Conservation (phyloP, 2,113 vertebrate genomes). For the Notiomystis cincta region DNA sequence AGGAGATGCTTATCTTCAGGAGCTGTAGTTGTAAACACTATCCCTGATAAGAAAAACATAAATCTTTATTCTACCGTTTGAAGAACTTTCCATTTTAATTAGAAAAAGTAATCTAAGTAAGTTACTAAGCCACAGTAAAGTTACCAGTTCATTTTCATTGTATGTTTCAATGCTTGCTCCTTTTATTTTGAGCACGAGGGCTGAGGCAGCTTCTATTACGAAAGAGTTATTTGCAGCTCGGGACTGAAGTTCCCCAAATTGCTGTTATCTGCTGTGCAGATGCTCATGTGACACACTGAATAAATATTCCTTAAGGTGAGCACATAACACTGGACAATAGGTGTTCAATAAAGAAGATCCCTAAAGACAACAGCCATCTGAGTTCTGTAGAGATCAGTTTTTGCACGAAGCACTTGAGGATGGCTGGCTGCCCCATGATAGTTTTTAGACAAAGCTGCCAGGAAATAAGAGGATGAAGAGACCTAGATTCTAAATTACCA, state of each 20-base stretch:
- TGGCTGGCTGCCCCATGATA: background rate
- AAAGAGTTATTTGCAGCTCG: background rate
- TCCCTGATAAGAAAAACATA: background rate
- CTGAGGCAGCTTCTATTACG: background rate
- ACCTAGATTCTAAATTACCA: slow-evolving; percentile 36
- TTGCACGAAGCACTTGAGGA: background rate
- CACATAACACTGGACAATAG: background rate
- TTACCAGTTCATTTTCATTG: background rate
- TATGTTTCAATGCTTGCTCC: background rate
- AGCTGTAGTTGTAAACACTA: background rate
- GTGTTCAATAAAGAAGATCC: background rate
- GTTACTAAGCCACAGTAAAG: background rate
- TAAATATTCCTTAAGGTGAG: slow-evolving; percentile 21
- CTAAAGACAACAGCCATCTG: background rate
- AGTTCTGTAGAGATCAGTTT: background rate
- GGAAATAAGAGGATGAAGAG: background rate
- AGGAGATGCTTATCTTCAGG: background rate
- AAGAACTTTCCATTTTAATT: background rate
- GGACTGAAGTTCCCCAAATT: background rate
- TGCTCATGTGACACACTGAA: background rate
- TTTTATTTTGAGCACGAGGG: background rate
- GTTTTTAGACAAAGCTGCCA: background rate
- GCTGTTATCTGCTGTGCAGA: slow-evolving; percentile 5
- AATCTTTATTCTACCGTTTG: background rate
- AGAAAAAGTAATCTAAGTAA: background rate